phyloP scores from a whole-genome alignment of 2,797 vertebrate species.

The Enteromius fasciolatus region DNA sequence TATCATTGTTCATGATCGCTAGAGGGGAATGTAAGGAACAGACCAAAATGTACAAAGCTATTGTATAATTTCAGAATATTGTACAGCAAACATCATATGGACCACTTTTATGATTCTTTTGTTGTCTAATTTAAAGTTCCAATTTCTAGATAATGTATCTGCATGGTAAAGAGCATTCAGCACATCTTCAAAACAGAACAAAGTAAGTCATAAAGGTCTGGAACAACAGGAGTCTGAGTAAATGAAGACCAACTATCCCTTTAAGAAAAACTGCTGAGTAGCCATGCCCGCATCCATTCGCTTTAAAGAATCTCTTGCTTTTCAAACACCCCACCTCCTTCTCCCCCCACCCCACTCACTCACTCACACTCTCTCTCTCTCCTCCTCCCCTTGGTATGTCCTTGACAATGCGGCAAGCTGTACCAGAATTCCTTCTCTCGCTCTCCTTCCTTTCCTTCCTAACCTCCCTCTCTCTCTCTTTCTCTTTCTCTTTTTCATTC shows the following conservation, averaged over 20 bases:
- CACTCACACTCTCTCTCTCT: constrained; percentile 62
- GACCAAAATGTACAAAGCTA: background rate
- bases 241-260: constrained; percentile 17
- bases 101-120: background rate
- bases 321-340: constrained; percentile 54
- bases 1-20: background rate
- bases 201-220: constrained; percentile 10
- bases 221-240: background rate
- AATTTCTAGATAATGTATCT: background rate
- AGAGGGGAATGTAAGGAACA: background rate
- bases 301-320: constrained; percentile 62
- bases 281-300: constrained; percentile 59
- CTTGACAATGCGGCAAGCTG: constrained; percentile 84
- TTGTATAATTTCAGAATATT: background rate
- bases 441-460: constrained; percentile 51
- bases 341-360: constrained; percentile 52
- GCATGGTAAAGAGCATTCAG: background rate
- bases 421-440: constrained; percentile 73
- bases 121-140: background rate
- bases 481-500: constrained; percentile 47
- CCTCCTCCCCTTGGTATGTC: constrained; percentile 82
- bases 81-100: background rate
- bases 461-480: constrained; percentile 53
- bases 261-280: constrained; percentile 72
- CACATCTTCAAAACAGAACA: constrained; percentile 7